These are phyloP conservation scores for Sinelater perroti DNA, from an alignment of 2,888 invertebrate genomes.

Conservation along the genomic window DNA sequence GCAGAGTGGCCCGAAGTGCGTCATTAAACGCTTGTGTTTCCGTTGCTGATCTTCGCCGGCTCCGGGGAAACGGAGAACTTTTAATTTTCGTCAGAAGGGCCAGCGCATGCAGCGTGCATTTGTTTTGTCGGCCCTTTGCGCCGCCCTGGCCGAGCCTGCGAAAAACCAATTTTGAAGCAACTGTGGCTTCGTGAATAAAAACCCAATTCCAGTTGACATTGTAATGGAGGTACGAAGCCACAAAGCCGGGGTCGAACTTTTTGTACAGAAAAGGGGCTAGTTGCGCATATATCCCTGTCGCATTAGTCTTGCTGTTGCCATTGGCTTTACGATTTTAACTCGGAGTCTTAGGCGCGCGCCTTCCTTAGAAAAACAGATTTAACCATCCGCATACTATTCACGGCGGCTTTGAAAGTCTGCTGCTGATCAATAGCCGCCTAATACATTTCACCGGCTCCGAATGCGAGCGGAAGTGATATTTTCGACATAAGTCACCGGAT, in stretches of 20 bases:
- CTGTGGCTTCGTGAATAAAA: conserved; percentile 39
- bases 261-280: conserved; percentile 44
- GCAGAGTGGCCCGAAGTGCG: background rate
- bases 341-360: conserved; percentile 25
- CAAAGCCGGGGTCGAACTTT: conserved; percentile 36
- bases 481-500: conserved; percentile 29
- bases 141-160: too few relatives aligned
- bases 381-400: conserved; percentile 39
- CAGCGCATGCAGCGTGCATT: too few relatives aligned
- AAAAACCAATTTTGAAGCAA: conserved; percentile 34
- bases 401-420: conserved; percentile 29
- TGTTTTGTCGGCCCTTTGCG: too few relatives aligned
- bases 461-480: conserved; percentile 30
- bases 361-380: conserved; percentile 35
- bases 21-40: conserved; percentile 10
- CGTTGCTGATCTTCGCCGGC: conserved; percentile 4
- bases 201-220: conserved; percentile 39
- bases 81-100: too few relatives aligned
- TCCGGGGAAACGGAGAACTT: too few relatives aligned
- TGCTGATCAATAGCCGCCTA: conserved; percentile 34
- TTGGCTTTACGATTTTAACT: conserved; percentile 43
- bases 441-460: conserved; percentile 29
- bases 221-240: conserved; percentile 41
- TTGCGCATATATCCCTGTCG: conserved; percentile 45
- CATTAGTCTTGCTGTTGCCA: conserved; percentile 42